These are phyloP conservation scores for Protaetia brevitarsis DNA, from an alignment of 1,140 invertebrate genomes.

Conservation along the genomic window DNA sequence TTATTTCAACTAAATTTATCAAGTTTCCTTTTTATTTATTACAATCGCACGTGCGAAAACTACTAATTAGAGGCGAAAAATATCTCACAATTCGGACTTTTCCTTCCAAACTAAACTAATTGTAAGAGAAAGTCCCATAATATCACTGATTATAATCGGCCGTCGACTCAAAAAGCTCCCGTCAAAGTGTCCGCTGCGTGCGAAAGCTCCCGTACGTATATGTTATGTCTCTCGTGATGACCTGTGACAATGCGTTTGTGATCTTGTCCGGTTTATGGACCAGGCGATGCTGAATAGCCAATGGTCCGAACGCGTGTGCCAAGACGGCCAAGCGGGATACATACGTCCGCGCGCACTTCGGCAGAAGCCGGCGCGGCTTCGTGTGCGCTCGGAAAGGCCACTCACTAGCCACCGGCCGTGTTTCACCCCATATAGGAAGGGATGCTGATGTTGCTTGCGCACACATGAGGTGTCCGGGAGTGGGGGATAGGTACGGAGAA, in stretches of 20 bases:
- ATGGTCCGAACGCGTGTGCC: conserved; percentile 49
- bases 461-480: conserved; percentile 5
- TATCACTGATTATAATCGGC: too few species aligned
- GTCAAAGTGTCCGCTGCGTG: not conserved
- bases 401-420: conserved; percentile 48
- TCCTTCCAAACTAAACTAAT: too few species aligned
- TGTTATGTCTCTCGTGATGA: not conserved
- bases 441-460: conserved; percentile 37
- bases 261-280: conserved; percentile 32
- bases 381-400: conserved; percentile 40
- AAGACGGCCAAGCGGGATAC: conserved; percentile 41
- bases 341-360: conserved; percentile 38
- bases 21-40: too few species aligned
- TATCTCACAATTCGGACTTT: too few species aligned
- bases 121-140: too few species aligned
- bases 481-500: not conserved
- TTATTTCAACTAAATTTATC: not conserved
- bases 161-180: too few species aligned
- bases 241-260: not conserved
- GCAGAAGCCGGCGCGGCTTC: conserved; percentile 33
- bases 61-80: too few species aligned
- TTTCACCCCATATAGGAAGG: conserved; percentile 40
- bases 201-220: not conserved
- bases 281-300: conserved; percentile 46
- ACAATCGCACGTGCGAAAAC: too few species aligned